phyloP scores from a whole-genome alignment of 2,113 vertebrate species.

The Pyxicephalus adspersus region DNA sequence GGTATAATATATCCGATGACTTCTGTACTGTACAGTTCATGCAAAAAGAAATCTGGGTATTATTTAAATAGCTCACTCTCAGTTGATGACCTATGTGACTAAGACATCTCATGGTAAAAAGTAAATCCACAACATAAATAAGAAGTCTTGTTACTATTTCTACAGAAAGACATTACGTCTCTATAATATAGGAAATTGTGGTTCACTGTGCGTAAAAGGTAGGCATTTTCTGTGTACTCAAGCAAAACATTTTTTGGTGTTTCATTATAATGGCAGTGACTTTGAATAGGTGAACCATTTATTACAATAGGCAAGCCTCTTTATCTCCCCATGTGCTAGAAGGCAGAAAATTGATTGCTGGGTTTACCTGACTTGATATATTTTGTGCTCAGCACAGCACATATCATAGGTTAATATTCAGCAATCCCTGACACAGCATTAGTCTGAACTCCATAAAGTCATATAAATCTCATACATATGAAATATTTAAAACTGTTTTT shows the following conservation, averaged over 20 bases:
- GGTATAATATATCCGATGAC: background rate
- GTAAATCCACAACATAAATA: conserved; percentile 6
- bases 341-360: conserved; percentile 5
- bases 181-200: background rate
- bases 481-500: background rate
- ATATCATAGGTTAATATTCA: background rate
- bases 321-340: background rate
- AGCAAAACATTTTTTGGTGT: background rate
- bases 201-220: background rate
- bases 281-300: conserved; percentile 11
- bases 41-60: background rate
- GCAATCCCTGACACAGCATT: background rate
- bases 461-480: background rate
- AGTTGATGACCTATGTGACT: background rate
- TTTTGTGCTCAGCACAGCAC: background rate
- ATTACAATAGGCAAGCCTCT: background rate
- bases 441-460: conserved; percentile 8
- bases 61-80: background rate
- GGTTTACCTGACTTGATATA: background rate
- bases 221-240: conserved; percentile 5
- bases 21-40: background rate
- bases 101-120: background rate
- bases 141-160: conserved; percentile 4
- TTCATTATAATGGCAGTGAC: background rate
- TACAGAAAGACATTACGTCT: background rate